Evolutionary conservation across 2,888 invertebrate genomes (phyloP).

Genomic region (Diloba caeruleocephala): DNA sequence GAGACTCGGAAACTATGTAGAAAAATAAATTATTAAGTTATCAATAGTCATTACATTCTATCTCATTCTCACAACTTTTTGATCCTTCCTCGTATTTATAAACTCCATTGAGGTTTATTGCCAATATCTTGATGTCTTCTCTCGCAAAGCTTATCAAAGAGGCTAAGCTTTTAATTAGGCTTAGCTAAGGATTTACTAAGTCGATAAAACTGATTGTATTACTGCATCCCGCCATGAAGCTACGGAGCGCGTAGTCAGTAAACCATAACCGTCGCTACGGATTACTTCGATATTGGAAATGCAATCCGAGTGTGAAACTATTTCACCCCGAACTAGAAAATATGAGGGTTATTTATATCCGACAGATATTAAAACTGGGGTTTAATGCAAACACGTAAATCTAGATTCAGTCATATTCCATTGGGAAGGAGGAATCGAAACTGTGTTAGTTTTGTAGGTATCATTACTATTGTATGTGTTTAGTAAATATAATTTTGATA

Average conservation of each 20-base stretch:
- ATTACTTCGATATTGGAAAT: slow-evolving; percentile 42
- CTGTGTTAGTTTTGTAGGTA: neutral
- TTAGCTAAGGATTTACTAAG: slow-evolving; percentile 24
- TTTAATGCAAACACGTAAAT: slow-evolving; percentile 25
- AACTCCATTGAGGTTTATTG: neutral
- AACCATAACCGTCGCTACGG: slow-evolving; percentile 41
- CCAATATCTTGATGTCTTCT: slow-evolving; percentile 18
- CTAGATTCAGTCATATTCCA: slow-evolving; percentile 18
- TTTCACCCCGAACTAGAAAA: slow-evolving; percentile 33
- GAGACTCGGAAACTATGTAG: no score
- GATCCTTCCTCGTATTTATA: slow-evolving; percentile 1
- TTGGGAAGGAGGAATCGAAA: slow-evolving; percentile 7
- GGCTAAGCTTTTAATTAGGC: slow-evolving; percentile 34
- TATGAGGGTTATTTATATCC: slow-evolving; percentile 41
- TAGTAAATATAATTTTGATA: no score
- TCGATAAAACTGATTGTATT: slow-evolving; percentile 25
- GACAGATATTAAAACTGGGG: slow-evolving; percentile 34
- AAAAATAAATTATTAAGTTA: no score
- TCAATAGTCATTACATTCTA: no score
- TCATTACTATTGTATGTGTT: no score
- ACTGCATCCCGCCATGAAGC: slow-evolving; percentile 29
- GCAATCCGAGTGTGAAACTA: slow-evolving; percentile 47
- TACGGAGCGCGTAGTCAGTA: slow-evolving; percentile 24
- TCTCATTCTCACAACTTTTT: neutral
- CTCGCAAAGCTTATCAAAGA: neutral